Conservation (phyloP, 2,113 vertebrate genomes). For the Phyllostomus discolor region DNA sequence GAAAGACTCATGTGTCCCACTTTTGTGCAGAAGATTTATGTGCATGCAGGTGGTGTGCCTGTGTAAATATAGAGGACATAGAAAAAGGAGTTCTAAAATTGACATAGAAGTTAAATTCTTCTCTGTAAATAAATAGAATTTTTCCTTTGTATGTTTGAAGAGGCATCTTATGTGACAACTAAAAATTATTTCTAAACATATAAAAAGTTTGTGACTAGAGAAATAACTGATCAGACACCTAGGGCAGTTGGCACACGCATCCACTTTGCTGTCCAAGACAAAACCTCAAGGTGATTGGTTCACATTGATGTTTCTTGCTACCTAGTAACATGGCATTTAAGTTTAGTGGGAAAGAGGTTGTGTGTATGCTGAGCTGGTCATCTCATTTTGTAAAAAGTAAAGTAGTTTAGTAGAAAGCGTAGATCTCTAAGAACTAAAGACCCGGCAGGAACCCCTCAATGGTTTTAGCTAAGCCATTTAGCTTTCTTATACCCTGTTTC, state of each 20-base stretch:
- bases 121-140: neutral
- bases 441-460: neutral
- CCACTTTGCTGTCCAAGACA: neutral
- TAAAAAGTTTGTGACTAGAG: neutral
- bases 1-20: neutral
- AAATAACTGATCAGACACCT: neutral
- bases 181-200: neutral
- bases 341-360: neutral
- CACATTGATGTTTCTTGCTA: neutral
- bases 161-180: neutral
- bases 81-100: neutral
- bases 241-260: neutral
- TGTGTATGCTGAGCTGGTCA: neutral
- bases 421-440: neutral
- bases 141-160: neutral
- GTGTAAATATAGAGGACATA: neutral
- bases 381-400: neutral
- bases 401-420: neutral
- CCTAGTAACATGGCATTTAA: neutral
- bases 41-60: neutral
- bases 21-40: constrained; percentile 18
- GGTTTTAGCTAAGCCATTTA: neutral
- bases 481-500: neutral
- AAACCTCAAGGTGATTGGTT: neutral
- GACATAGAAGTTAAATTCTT: neutral